Evolutionary conservation across 2,113 vertebrate genomes (phyloP).

Genomic region (Acanthochromis polyacanthus): DNA sequence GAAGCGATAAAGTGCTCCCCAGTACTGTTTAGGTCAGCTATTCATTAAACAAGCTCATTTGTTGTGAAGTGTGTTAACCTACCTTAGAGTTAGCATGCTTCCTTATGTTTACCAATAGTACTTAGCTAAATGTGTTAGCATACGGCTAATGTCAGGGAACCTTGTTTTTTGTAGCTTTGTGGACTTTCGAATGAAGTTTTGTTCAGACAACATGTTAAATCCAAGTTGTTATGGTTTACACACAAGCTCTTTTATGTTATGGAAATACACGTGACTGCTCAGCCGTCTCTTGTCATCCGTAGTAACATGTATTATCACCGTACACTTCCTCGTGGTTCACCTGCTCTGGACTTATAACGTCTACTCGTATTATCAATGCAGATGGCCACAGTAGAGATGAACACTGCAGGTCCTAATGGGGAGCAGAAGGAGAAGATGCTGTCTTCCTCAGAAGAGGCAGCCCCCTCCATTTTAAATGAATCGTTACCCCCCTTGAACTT

Average conservation of each 20-base stretch:
- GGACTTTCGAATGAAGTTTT: too few relatives aligned
- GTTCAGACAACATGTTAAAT: too few relatives aligned
- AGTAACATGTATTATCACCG: neutral
- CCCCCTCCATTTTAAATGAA: neutral
- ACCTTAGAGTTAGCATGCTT: too few relatives aligned
- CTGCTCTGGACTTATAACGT: neutral
- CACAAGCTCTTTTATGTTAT: too few relatives aligned
- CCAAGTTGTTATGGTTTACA: too few relatives aligned
- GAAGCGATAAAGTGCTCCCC: neutral
- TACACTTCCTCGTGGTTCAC: neutral
- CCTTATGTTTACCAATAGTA: too few relatives aligned
- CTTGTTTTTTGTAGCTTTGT: too few relatives aligned
- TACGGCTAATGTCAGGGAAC: too few relatives aligned
- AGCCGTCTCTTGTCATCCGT: neutral
- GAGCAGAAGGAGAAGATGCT: conserved; percentile 4
- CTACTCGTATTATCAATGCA: neutral
- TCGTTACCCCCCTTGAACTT: conserved; percentile 66
- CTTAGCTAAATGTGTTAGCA: too few relatives aligned
- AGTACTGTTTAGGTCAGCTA: neutral
- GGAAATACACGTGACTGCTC: neutral
- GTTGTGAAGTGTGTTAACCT: too few relatives aligned
- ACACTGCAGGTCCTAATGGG: conserved; percentile 1
- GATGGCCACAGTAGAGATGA: conserved; percentile 51
- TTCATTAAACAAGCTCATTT: too few relatives aligned
- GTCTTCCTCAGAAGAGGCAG: conserved; percentile 12